These are phyloP conservation scores for Rhinella marina DNA, from an alignment of 2,797 vertebrate species.

Conservation along the genomic window DNA sequence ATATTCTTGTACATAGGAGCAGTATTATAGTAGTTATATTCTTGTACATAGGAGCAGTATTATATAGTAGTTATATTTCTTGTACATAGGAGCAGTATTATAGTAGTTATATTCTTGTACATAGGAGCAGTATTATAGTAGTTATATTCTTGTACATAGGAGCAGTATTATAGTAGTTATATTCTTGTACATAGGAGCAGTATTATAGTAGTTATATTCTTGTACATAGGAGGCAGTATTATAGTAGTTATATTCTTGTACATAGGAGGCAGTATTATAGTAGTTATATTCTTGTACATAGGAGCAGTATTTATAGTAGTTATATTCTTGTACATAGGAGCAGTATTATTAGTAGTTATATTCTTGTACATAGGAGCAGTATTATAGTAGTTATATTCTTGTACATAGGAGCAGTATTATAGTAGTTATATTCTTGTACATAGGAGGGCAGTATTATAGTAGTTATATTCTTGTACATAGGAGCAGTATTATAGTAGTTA, in stretches of 20 bases:
- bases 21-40: conserved; percentile 5
- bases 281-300: conserved; percentile 14
- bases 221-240: neutral
- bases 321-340: conserved; percentile 8
- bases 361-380: neutral
- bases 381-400: conserved; percentile 20
- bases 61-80: conserved; percentile 11
- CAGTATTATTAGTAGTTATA: conserved; percentile 9
- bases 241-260: conserved; percentile 6
- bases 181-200: neutral
- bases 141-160: conserved; percentile 5
- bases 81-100: neutral
- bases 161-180: conserved; percentile 5
- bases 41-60: neutral
- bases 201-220: conserved; percentile 23
- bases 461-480: neutral
- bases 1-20: neutral
- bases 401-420: neutral
- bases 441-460: neutral
- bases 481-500: too few species aligned
- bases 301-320: neutral
- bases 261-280: neutral
- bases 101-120: conserved; percentile 7
- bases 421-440: neutral
- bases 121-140: conserved; percentile 2